phyloP scores from a whole-genome alignment of 92 coral and sea anemone species.

The Phenganax stokvisi region DNA sequence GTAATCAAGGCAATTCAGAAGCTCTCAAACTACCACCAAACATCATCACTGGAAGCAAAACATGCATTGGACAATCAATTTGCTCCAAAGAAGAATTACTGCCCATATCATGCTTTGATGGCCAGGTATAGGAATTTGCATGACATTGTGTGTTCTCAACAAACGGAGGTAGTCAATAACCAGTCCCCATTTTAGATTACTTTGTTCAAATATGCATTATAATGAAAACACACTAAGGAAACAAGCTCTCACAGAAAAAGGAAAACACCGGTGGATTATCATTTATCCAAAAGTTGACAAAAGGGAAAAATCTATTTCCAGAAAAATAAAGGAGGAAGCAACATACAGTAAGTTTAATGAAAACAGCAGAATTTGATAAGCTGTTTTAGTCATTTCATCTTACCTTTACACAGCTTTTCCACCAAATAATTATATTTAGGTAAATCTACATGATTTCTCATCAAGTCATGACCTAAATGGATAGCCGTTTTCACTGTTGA shows the following conservation, averaged over 20 bases:
- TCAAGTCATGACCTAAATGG: no score
- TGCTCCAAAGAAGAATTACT: conserved; percentile 42
- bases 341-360: conserved; percentile 20
- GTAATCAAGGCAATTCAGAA: conserved; percentile 33
- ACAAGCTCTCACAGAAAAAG: conserved; percentile 1
- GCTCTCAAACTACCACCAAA: conserved; percentile 42
- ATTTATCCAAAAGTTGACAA: conserved; percentile 13
- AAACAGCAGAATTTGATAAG: not conserved
- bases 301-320: conserved; percentile 26
- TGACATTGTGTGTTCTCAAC: not conserved
- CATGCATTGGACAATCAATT: conserved; percentile 38
- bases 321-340: conserved; percentile 25
- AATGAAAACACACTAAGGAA: conserved; percentile 6
- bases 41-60: conserved; percentile 43
- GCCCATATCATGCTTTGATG: conserved; percentile 41
- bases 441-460: no score
- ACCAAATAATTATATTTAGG: no score
- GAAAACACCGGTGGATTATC: conserved; percentile 23
- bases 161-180: not conserved
- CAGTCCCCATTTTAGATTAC: no score
- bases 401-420: no score
- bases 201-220: no score
- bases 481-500: no score
- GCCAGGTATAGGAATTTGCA: conserved; percentile 22
- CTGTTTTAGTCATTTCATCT: no score